phyloP scores from a whole-genome alignment of 2,888 invertebrate species.

The Archips crataeganus region DNA sequence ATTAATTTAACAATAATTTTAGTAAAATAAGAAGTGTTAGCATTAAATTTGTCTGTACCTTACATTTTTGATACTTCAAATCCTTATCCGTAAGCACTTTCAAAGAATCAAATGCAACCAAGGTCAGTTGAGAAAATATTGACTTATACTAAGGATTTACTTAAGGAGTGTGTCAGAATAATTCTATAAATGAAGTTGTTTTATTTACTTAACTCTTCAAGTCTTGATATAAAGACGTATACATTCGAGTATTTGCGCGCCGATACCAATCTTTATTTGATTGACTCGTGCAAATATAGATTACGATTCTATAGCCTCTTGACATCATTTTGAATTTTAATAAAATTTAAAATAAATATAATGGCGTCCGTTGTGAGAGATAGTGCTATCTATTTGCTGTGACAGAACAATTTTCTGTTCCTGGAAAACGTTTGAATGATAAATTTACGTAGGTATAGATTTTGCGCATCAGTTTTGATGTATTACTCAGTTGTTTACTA shows the following conservation, averaged over 20 bases:
- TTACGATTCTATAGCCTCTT: constrained; percentile 13
- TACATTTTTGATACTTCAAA: no score
- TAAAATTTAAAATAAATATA: constrained; percentile 15
- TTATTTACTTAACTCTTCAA: constrained; percentile 31
- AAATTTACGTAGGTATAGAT: not conserved
- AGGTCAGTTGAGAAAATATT: not conserved
- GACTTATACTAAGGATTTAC: constrained; percentile 7
- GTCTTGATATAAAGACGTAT: constrained; percentile 27
- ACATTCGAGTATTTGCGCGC: constrained; percentile 28
- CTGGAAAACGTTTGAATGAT: not conserved
- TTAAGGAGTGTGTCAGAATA: constrained; percentile 8
- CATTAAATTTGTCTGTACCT: no score
- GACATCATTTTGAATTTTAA: constrained; percentile 37
- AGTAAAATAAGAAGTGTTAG: no score
- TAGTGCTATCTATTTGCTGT: constrained; percentile 15
- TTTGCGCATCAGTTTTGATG: not conserved
- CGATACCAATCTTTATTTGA: constrained; percentile 33
- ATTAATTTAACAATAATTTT: no score
- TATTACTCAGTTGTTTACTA: not conserved
- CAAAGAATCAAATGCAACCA: not conserved
- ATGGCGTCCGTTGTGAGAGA: constrained; percentile 16
- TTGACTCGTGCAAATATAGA: constrained; percentile 19
- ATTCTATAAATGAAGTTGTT: constrained; percentile 29
- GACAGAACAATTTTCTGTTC: not conserved
- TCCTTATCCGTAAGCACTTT: no score